These are phyloP conservation scores for Atta colombica DNA, from an alignment of 1,140 invertebrate species.

Conservation along the genomic window DNA sequence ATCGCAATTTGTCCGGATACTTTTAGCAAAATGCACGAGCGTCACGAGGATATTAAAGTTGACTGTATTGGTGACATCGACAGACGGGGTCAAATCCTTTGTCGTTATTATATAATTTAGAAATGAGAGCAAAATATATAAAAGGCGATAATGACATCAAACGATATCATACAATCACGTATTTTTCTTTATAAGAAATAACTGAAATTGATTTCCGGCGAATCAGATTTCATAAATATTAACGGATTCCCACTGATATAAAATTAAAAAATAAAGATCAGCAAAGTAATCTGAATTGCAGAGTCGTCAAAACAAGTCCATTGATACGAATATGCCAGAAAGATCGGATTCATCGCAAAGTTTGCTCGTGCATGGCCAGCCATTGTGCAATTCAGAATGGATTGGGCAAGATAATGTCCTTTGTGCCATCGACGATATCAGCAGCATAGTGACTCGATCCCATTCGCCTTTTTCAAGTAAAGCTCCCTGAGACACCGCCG, in stretches of 20 bases:
- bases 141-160: not conserved
- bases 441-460: conserved; percentile 45
- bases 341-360: conserved; percentile 27
- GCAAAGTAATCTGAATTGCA: not conserved
- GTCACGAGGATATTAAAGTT: conserved; percentile 7
- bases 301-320: not conserved
- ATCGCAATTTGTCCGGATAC: conserved; percentile 35
- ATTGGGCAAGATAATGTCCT: conserved; percentile 49
- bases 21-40: not conserved
- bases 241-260: not conserved
- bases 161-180: not conserved
- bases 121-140: not conserved
- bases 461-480: conserved; percentile 41
- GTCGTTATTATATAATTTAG: not conserved
- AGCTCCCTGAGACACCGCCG: conserved; percentile 27
- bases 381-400: conserved; percentile 31
- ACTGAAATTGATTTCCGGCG: not conserved
- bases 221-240: not conserved
- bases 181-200: not conserved
- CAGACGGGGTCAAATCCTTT: not conserved
- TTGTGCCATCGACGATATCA: conserved; percentile 55
- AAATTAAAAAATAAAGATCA: not conserved
- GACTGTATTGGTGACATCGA: not conserved
- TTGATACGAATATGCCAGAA: conserved; percentile 6
- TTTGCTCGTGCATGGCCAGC: conserved; percentile 12